phyloP scores from a whole-genome alignment of 2,888 invertebrate species.

The Cremastinae sp. region DNA sequence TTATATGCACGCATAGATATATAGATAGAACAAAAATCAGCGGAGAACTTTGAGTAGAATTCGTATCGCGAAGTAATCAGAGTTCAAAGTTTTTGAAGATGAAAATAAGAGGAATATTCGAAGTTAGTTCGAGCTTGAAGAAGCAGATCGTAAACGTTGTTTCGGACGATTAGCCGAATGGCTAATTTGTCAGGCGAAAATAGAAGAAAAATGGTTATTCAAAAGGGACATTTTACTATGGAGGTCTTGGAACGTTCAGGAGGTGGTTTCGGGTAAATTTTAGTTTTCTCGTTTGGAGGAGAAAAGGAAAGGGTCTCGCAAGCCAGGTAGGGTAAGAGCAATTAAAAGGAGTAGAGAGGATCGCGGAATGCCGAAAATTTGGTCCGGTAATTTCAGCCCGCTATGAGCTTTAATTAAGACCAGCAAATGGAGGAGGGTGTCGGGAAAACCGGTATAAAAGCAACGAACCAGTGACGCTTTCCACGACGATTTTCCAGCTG shows the following conservation, averaged over 20 bases:
- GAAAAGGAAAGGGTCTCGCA: not conserved
- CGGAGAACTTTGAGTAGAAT: too few relatives aligned
- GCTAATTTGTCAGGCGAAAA: too few relatives aligned
- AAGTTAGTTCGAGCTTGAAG: too few relatives aligned
- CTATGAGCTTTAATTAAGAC: constrained; percentile 55
- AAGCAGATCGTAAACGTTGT: too few relatives aligned
- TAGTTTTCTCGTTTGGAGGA: not conserved
- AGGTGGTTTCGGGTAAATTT: not conserved
- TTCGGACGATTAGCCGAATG: too few relatives aligned
- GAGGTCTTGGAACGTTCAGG: not conserved
- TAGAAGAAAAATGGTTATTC: too few relatives aligned
- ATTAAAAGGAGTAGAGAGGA: constrained; percentile 29
- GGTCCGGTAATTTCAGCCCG: constrained; percentile 47
- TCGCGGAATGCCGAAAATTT: constrained; percentile 48
- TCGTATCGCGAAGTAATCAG: too few relatives aligned
- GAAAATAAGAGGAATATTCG: too few relatives aligned
- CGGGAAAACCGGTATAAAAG: constrained; percentile 23
- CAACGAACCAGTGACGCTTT: constrained; percentile 24
- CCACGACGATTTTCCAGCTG: not conserved
- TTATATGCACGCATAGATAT: too few relatives aligned
- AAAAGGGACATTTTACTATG: not conserved
- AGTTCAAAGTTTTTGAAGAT: too few relatives aligned
- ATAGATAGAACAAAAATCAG: too few relatives aligned
- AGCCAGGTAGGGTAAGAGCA: constrained; percentile 18
- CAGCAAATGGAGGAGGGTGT: constrained; percentile 20